Evolutionary conservation across 1,140 invertebrate species (phyloP), one percentile per base, ranked within the genome.

Genomic region (Drosophila persimilis): DNA sequence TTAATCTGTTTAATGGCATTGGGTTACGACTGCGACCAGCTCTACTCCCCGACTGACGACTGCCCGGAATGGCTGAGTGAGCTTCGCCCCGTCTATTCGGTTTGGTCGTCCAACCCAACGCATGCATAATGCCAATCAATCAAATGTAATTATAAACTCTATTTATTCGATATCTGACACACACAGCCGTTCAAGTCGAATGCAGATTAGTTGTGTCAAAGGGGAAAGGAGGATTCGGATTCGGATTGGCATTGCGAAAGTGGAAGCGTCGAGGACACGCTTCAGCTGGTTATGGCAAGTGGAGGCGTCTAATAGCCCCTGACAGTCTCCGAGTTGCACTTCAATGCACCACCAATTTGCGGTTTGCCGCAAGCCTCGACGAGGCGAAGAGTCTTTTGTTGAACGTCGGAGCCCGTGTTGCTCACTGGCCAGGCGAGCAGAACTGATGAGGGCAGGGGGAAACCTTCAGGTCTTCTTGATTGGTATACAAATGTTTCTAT

Each of bases 121-220:
- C 61, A 73, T 84, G 66, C 72, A 84, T 80, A 85, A 84, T 76
- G 67, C 80, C 80, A 65, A 84, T 84, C 80, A 85, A 84, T 84
- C 80, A 84, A 84, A 85, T 71, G 73, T 71, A 85, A 84, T 80
- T 84, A 84, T 80, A 84, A 84, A 73, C 71, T 64, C 53, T 64
- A 61, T 73, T 73, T 70, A 47, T 45, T 39, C 66, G 20, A 55
- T 63, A 60, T 56, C 50, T 54, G 24, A 17, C 39, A 20, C 22
- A 20, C 22, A 43, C 45, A 35, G 24, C 41, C 56, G 56, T 59
- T 44, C 45, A 59, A 59, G 45, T 59, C 29, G 13, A 45, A 56
- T 56, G 43, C 39, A 41, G 53, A 56, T 56, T 56, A 56, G 53
- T 26, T 56, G 17, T n/a, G 39, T 26, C 8, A 2, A 31, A 1